phyloP scores from a whole-genome alignment of 2,888 invertebrate genomes.

The Aphidoletes aphidimyza region DNA sequence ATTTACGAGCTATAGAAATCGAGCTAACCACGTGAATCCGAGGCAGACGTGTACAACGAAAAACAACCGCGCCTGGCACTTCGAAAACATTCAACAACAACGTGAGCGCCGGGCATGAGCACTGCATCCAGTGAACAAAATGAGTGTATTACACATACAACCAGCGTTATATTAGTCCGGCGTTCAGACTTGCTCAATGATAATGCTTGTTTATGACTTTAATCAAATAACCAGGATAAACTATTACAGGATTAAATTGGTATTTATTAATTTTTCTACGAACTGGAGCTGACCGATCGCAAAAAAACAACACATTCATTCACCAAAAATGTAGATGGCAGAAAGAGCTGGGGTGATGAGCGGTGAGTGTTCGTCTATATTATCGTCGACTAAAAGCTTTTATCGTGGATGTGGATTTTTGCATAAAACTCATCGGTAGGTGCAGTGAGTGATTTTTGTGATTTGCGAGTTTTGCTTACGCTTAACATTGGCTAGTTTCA shows the following conservation, averaged over 20 bases:
- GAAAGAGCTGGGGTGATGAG: background rate
- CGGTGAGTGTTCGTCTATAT: constrained; percentile 23
- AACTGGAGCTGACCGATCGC: constrained; percentile 1
- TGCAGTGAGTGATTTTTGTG: constrained; percentile 14
- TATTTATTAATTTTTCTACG: constrained; percentile 37
- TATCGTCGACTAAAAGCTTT: constrained; percentile 4
- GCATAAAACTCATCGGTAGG: background rate
- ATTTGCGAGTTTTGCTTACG: background rate
- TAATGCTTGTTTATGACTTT: constrained; percentile 49
- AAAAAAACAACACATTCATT: too few species aligned
- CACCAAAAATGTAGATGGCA: background rate
- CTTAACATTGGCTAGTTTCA: too few species aligned
- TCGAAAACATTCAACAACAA: background rate
- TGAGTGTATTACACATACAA: background rate
- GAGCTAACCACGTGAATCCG: too few species aligned
- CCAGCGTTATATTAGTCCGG: background rate
- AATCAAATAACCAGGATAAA: constrained; percentile 49
- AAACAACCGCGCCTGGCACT: background rate
- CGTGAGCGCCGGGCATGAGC: background rate
- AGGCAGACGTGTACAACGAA: background rate
- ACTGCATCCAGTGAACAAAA: background rate
- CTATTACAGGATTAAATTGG: constrained; percentile 49
- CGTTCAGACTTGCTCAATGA: background rate
- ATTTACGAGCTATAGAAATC: constrained; percentile 16
- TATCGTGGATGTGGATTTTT: background rate